Evolutionary conservation across 2,797 vertebrate genomes (phyloP), one percentile per base, ranked within the genome.

Genomic region (Hephaestus fuliginosus): DNA sequence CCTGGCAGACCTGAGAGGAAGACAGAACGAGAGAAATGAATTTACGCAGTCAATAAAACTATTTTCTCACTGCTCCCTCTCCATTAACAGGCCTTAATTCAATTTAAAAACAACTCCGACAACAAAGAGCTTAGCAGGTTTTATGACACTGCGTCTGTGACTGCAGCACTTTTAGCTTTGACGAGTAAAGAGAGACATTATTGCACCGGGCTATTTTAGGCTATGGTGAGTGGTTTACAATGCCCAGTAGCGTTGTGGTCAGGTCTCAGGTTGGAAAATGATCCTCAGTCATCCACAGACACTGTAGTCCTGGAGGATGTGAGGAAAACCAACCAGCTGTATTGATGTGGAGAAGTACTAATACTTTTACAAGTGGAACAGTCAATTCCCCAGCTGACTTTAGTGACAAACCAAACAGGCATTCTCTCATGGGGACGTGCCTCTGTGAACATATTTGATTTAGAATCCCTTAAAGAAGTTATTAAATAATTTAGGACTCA

Each of bases 1-100:
- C 97, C 97, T 96, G 97, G 96, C 95, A 98, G 96, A 98, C 97
- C 98, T 99, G 95, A 75, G 95, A 80, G 61, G 74, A 30, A 64
- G 28, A 83, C 18, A 51, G 95, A 80, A 92, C 76, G 56, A 84
- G 18, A 83, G 22, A 78, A 74, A 83, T 58, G 2, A 79, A 78
- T 80, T 78, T 33, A 76, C 43, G 1, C 53, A 64, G 80, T 86
- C 75, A 44, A 87, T 87, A 83, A 85, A 90, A 78, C 49, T 2
- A 55, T 73, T 79, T 70, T 72, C 62, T 66, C 64, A 7, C 78
- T 57, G 61, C 66, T 80, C 66, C 65, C 52, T 64, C 72, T 79
- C 82, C 81, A 81, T 90, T 88, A 90, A 86, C 83, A 36, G 78
- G 60, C 74, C 81, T 89, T 85, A 88, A 92, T 91, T 93, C 84